Evolutionary conservation across 2,888 invertebrate species (phyloP), one percentile per base, ranked within the genome.

Genomic region (Acronicta alni): DNA sequence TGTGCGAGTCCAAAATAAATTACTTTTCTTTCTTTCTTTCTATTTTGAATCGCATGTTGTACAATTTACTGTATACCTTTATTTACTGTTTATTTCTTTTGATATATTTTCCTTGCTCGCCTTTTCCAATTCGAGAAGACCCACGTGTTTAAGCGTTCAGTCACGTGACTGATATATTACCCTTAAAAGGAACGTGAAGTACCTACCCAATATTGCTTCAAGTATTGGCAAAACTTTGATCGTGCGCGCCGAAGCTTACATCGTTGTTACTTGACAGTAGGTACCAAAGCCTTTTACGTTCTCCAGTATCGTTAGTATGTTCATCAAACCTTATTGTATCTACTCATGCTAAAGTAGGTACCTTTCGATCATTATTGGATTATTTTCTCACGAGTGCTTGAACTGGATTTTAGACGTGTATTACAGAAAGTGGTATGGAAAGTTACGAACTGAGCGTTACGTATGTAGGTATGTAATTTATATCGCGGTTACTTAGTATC

Each of bases 161-260:
- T 35, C 35, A 35, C 8, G 14, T 44, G n/a, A 30, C 30, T 14
- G 16, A 46, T 41, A 38, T 38, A 53, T 32, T 23, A n/a, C 16
- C 4, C 30, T 16, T n/a, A 18, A 41, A 37, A 41, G 37, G 35
- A 43, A 39, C 18, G 45, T 46, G 26, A 53, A 35, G 35, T 42
- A 56, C 15, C 15, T 52, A 10, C 42, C 16, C 7, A 64, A 59
- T 63, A 57, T 57, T 53, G 26, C 51, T 62, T 60, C 30, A 47
- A 62, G 57, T 71, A 65, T 70, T 54, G 62, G 62, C 61, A 59
- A 66, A 77, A 66, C 65, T 75, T 79, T 67, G 65, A 67, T 67
- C 61, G 52, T 51, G 65, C 48, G 55, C 58, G 63, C 57, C 45
- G 47, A 44, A 26, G 55, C 57, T 64, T 62, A 67, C 57, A 48